phyloP scores from a whole-genome alignment of 2,888 invertebrate species.

The Idaea aversata region DNA sequence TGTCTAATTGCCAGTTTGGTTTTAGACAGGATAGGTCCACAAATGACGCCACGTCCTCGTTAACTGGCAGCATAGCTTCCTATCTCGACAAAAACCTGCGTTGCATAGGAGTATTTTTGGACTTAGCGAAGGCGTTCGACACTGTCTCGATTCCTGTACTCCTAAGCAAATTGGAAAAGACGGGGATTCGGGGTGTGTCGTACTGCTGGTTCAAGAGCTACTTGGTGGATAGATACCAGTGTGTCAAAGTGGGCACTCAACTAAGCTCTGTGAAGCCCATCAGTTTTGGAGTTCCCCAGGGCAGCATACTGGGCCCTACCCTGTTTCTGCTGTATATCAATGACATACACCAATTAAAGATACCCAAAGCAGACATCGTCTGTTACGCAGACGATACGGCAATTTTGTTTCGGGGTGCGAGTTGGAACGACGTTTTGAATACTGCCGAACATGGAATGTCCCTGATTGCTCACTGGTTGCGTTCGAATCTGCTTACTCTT shows the following conservation, averaged over 20 bases:
- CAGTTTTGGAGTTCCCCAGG: slow-evolving; percentile 1
- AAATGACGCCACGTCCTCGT: background rate
- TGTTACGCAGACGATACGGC: background rate
- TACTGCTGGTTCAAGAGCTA: background rate
- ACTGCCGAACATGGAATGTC: background rate
- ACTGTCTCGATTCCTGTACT: background rate
- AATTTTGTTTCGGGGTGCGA: background rate
- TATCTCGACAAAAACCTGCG: background rate
- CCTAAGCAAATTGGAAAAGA: background rate
- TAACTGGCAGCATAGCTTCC: background rate
- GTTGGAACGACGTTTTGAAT: background rate
- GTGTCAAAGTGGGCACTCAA: background rate
- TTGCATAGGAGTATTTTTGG: background rate
- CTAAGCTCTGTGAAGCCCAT: background rate
- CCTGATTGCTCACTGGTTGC: background rate
- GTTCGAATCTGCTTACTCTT: background rate
- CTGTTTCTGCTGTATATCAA: background rate
- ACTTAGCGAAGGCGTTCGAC: background rate
- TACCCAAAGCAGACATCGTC: background rate
- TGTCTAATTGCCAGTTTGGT: background rate
- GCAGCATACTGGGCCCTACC: background rate
- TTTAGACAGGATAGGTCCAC: background rate
- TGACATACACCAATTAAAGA: background rate
- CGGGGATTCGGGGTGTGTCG: background rate
- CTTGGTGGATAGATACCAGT: background rate